phyloP scores from a whole-genome alignment of 37 sponge, comb jelly and placozoan genomes.

The Aplysina aerophoba region DNA sequence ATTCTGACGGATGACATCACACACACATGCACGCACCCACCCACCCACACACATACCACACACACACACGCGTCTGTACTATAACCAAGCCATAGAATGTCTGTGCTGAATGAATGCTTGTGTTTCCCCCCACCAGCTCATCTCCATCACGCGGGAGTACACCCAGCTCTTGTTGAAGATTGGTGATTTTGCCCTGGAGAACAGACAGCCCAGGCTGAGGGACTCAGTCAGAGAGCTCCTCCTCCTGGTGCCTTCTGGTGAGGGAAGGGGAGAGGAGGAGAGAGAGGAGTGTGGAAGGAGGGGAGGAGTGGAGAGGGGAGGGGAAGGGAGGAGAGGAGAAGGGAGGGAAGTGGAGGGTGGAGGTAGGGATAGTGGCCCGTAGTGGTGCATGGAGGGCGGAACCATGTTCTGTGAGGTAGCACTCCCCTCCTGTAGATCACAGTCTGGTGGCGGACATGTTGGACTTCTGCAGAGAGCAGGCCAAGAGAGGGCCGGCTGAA shows the following conservation, averaged over 20 bases:
- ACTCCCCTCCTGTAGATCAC: not conserved
- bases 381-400: too few relatives aligned
- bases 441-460: constrained; percentile 41
- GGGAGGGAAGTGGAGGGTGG: too few relatives aligned
- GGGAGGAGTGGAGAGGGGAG: too few relatives aligned
- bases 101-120: too few relatives aligned
- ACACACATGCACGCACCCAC: too few relatives aligned
- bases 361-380: too few relatives aligned
- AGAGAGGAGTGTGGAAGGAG: too few relatives aligned
- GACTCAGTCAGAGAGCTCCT: constrained; percentile 70
- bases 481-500: constrained; percentile 32
- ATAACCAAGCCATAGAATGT: too few relatives aligned
- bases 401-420: not conserved
- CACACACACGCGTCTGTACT: not conserved
- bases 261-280: not conserved
- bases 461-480: constrained; percentile 51
- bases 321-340: too few relatives aligned
- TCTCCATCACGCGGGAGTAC: constrained; percentile 45
- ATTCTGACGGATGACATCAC: not conserved
- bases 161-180: constrained; percentile 62
- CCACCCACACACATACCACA: not conserved
- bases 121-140: constrained; percentile 65
- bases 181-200: constrained; percentile 77
- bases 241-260: constrained; percentile 78
- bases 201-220: constrained; percentile 50